Percentiles rank a stretch among this genome's conserved stretches.
These are phyloP conservation scores for Falco punctatus DNA, from an alignment of 2,113 vertebrate genomes.

Conservation along the genomic window DNA sequence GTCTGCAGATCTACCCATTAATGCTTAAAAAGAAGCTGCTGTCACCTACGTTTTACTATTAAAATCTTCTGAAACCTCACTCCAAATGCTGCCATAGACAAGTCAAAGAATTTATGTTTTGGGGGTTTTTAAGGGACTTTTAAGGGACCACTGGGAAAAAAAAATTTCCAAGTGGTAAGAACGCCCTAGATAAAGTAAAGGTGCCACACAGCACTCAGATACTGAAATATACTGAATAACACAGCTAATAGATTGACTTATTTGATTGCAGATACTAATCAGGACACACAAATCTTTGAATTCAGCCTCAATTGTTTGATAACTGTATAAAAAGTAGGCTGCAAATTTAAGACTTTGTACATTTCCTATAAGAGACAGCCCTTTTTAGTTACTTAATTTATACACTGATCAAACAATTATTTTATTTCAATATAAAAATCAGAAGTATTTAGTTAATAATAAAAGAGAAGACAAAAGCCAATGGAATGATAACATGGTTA, in stretches of 20 bases:
- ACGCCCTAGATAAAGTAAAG: neutral
- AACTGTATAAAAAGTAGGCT: neutral
- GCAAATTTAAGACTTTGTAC: neutral
- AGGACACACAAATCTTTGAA: neutral
- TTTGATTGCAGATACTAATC: neutral
- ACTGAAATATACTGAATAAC: neutral
- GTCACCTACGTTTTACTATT: neutral
- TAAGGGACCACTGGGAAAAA: no score
- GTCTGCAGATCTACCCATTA: neutral
- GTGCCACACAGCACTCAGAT: neutral
- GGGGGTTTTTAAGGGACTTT: neutral
- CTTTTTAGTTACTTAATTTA: slow-evolving; percentile 29
- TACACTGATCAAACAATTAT: slow-evolving; percentile 33
- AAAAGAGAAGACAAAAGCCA: slow-evolving; percentile 53
- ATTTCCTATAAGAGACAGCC: neutral
- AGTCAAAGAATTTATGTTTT: neutral
- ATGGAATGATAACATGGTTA: neutral
- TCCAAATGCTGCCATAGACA: neutral
- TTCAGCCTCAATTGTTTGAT: neutral
- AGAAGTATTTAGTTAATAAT: slow-evolving; percentile 57
- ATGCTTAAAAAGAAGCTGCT: neutral
- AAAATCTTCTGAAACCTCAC: neutral
- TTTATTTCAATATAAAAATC: slow-evolving; percentile 33
- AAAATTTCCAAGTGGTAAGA: neutral
- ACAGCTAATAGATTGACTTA: neutral